Evolutionary conservation across 1,140 invertebrate genomes (phyloP).

Genomic region (Ostrea edulis): DNA sequence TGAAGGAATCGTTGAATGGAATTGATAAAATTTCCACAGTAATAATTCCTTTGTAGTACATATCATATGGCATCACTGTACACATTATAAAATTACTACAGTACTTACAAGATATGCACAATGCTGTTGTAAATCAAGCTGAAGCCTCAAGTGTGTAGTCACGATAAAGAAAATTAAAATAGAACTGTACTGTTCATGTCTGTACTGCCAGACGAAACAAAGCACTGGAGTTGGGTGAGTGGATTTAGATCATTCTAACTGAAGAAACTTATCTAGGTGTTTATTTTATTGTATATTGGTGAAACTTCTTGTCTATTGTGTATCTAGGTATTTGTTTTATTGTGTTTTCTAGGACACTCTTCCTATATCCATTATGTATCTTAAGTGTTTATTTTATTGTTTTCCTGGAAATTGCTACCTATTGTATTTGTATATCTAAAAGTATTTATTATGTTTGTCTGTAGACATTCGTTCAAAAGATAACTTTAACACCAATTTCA

Average conservation of each 20-base stretch:
- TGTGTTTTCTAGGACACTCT: too few relatives aligned
- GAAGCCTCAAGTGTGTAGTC: background rate
- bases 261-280: background rate
- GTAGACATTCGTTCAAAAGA: too few relatives aligned
- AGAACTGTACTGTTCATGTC: constrained; percentile 7
- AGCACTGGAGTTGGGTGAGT: background rate
- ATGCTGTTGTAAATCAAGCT: background rate
- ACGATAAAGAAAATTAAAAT: background rate
- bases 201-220: background rate
- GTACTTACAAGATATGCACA: background rate
- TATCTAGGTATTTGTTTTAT: too few relatives aligned
- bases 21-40: background rate
- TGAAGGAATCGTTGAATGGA: background rate
- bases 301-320: too few relatives aligned
- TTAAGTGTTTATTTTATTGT: too few relatives aligned
- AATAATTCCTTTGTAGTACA: background rate
- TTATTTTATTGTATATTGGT: background rate
- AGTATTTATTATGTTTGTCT: too few relatives aligned
- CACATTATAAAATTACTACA: too few relatives aligned
- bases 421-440: too few relatives aligned
- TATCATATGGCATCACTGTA: too few relatives aligned
- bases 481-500: too few relatives aligned
- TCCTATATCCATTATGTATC: too few relatives aligned
- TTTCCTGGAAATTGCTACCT: too few relatives aligned
- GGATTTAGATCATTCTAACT: background rate